Percentiles rank a stretch among this genome's conserved stretches.
Evolutionary conservation across 2,888 invertebrate genomes (phyloP).

Genomic region (Aplocera efformata): DNA sequence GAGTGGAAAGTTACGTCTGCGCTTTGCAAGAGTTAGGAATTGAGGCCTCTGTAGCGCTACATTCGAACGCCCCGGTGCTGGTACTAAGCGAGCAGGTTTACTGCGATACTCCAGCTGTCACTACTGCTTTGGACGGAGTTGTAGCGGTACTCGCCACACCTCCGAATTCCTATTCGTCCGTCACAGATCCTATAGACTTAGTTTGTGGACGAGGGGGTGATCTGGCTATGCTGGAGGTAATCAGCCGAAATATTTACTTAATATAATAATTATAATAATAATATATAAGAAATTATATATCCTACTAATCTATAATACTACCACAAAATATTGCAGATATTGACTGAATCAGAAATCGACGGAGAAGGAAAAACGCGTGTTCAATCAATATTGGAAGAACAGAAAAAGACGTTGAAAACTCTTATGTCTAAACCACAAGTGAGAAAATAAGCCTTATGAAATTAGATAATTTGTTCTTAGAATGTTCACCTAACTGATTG

Average conservation of each 20-base stretch:
- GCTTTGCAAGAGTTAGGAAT: conserved; percentile 86
- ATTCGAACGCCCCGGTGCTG: conserved; percentile 58
- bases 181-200: conserved; percentile 89
- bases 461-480: neutral
- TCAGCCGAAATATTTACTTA: no score
- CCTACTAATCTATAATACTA: neutral
- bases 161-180: conserved; percentile 90
- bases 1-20: conserved; percentile 83
- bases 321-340: conserved; percentile 47
- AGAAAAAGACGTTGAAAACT: conserved; percentile 85
- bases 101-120: conserved; percentile 73
- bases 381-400: conserved; percentile 85
- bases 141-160: conserved; percentile 84
- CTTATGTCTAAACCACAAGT: conserved; percentile 88
- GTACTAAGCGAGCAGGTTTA: conserved; percentile 76
- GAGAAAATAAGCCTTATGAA: neutral
- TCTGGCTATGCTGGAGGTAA: conserved; percentile 85
- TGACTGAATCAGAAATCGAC: conserved; percentile 85
- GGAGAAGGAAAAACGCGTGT: conserved; percentile 82
- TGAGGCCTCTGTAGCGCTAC: conserved; percentile 59
- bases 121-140: conserved; percentile 65
- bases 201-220: conserved; percentile 91
- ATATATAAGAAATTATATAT: no score
- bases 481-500: neutral
- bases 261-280: no score